Evolutionary conservation across 2,888 invertebrate species (phyloP), one percentile per base, ranked within the genome.

Genomic region (Dynastes grantii): DNA sequence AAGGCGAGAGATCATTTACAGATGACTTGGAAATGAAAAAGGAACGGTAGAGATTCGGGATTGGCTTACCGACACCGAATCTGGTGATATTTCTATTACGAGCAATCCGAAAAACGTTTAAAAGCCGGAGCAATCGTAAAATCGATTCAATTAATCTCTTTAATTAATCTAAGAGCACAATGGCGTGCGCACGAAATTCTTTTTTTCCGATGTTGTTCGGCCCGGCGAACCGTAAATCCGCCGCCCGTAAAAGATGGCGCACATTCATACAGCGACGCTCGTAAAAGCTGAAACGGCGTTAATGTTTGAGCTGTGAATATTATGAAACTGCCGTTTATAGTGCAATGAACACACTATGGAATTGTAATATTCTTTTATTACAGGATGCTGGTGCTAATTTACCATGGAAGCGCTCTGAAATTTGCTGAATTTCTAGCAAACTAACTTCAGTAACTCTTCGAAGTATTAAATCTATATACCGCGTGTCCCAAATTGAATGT

Each of bases 131-230:
- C 45, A 73, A 58, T 73, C 73, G 73, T 32, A 53, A 45, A 73
- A 73, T 73, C 73, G 73, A 73, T 73, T 73, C 73, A 73, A 73
- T 73, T 73, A 73, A 73, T 73, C 73, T 73, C 61, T 58, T 73
- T 73, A 73, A 73, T 73, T 73, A 73, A 73, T 73, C 73, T 73
- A 45, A 73, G 73, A 58, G 73, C 73, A 73, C 45, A 73, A 73
- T 73, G 73, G 61, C 73, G 73, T 58, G 61, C 16, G 73, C 73
- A 45, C 22, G 40, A 73, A 73, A 40, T 73, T 40, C 61, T 73
- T 73, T 73, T 58, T 73, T 61, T 11, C 45, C 27, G 29, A 2
- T 45, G 8, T 45, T 45, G 45, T 6, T 45, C 11, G 8, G 45
- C 11, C 45, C 8, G 32, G 37, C 29, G n/a, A 53, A 61, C 55